Evolutionary conservation across 1,140 invertebrate genomes (phyloP), one percentile per base, ranked within the genome.

Genomic region (Brachionus koreanus): DNA sequence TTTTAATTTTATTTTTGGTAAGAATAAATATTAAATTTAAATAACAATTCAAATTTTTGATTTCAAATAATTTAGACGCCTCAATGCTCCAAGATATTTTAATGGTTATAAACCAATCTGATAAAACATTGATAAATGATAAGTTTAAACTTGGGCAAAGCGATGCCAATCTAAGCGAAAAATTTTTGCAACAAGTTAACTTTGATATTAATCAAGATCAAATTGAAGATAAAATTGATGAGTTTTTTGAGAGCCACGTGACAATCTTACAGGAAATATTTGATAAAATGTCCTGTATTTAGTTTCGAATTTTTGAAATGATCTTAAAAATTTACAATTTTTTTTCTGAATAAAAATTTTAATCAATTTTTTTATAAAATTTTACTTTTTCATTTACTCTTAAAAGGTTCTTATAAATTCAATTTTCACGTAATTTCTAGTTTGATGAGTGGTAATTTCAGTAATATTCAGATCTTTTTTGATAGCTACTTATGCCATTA

Each of bases 81-180:
- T 43, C 39, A 42, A 74, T 74, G 10, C n/a, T 74, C 0, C 69
- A 74, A 46, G 69, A 74, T 19, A 29, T 74, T n/a, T 74, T 74
- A 12, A 19, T 43, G 5, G 25, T 74, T n/a, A 25, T 74, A 25
- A 74, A 74, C 13, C 37, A 74, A 46, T n/a, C 10, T 74, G 35
- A 39, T 25, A 39, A 43, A 46, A n/a, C 39, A 25, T 33, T 13
- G 13, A 13, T 43, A 46, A 46, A 16, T 46, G 42, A 74, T 29
- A 74, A 46, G 25, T 74, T 74, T 74, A 69, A 69, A 37, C 35
- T 69, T n/a, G 65, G 65, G 2, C 65, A 69, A 69, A 6, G n/a
- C 1, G 65, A 69, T 69, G 33, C 35, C 2, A 69, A 69, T 69
- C n/a, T 69, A 10, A 69, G 37, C 39, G 65, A 69, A 16, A 69